Base-by-base conservation (phyloP, 2,888 invertebrate species). In the Orchesellides sinensis region DNA sequence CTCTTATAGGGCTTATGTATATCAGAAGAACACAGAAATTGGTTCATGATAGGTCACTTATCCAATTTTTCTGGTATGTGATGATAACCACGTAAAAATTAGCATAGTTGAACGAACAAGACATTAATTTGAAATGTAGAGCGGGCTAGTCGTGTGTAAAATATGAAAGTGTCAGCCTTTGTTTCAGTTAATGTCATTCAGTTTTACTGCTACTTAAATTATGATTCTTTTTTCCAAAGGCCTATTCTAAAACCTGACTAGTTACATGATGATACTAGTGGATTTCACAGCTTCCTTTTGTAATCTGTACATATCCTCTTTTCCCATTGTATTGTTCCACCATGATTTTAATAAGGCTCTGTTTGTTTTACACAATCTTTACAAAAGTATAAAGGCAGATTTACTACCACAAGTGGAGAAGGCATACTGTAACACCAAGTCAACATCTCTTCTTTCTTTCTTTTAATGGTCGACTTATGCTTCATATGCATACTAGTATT, bases 111-210 rank as follows among this genome's bases (percentile, higher is more conserved):
- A 63, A 17, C 49, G 47, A 73, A 49, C 61, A 63, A 61, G 65
- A 52, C 40, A 52, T 63, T 73, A 73, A 61, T 73, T 73, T 49
- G 63, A 27, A 70, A 5, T 49, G 49, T 40, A 40, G 6, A 74
- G 47, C 8, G 47, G 19, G 14, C 17, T 21, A 27, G 8, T n/a
- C 17, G 27, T 52, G 10, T 12, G 47, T 69, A 61, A 68, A 69
- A 61, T 69, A 69, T 78, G 78, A 61, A 69, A 69, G 19, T 69
- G 69, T 69, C 69, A 49, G 32, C 49, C 52, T 14, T n/a, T 27
- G 27, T 59, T 78, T 61, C 61, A 14, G 32, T 74, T 63, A 14
- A 35, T 52, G 61, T 78, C 49, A 61, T 14, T 66, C 63, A 75
- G 56, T 59, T 25, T 19, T 35, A 27, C 35, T 59, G 25, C 12